Evolutionary conservation across 2,797 vertebrate genomes (phyloP).

Genomic region (Champsocephalus esox): DNA sequence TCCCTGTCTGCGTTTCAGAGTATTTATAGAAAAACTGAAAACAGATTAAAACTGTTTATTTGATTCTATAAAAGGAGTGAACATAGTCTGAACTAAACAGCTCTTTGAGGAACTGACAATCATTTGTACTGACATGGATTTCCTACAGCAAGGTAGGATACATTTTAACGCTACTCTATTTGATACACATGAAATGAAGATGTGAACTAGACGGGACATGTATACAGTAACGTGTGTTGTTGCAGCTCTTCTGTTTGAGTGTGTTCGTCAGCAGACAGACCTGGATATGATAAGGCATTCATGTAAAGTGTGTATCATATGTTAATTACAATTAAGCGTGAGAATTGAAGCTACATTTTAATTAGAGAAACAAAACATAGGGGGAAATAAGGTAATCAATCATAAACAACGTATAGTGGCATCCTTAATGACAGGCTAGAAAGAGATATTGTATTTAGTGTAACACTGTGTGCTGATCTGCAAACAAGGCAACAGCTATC

Average conservation of each 20-base stretch:
- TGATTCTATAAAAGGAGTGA: background rate
- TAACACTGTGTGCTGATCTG: no score
- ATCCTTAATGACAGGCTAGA: no score
- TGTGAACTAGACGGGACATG: background rate
- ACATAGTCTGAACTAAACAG: conserved; percentile 1
- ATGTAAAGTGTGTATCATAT: background rate
- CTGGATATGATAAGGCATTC: background rate
- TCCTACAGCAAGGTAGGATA: conserved; percentile 52
- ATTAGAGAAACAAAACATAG: background rate
- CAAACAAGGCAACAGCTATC: no score
- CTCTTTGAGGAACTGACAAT: background rate
- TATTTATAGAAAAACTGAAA: no score
- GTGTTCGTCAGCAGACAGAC: background rate
- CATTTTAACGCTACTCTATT: background rate
- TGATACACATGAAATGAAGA: background rate
- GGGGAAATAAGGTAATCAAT: no score
- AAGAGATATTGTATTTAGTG: no score
- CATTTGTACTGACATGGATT: conserved; percentile 42
- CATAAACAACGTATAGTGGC: no score
- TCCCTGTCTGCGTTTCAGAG: no score
- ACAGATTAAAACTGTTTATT: no score
- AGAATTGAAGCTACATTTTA: no score
- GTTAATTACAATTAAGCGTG: no score
- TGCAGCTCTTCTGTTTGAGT: background rate
- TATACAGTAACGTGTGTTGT: no score